Conservation (phyloP, 2,113 vertebrate genomes). For the Pelvicachromis taeniatus region DNA sequence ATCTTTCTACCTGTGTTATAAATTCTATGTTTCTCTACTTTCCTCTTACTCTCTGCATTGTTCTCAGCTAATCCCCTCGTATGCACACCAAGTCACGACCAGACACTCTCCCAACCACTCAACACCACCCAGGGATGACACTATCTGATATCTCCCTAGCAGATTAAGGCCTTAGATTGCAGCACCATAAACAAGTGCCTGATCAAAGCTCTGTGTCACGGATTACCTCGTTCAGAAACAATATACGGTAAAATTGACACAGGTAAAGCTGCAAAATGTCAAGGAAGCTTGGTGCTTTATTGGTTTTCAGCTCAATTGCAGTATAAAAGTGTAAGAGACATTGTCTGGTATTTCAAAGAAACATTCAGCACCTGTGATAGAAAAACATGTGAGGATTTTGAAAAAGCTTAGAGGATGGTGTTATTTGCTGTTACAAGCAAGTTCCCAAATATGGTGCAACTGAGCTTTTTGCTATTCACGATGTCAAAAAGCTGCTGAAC, state of each 20-base stretch:
- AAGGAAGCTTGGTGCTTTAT: constrained; percentile 54
- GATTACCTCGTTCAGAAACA: constrained; percentile 63
- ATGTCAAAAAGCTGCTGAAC: not conserved
- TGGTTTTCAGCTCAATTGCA: constrained; percentile 42
- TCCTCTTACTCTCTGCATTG: constrained; percentile 5
- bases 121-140: constrained; percentile 36
- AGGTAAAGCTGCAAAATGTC: constrained; percentile 63
- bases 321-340: not conserved
- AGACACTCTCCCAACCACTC: constrained; percentile 56
- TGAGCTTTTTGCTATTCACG: not conserved
- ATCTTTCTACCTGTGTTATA: not conserved
- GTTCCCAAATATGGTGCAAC: not conserved
- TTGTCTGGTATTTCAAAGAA: constrained; percentile 22
- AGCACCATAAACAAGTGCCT: constrained; percentile 64
- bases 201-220: constrained; percentile 62
- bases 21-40: constrained; percentile 1
- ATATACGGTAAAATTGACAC: constrained; percentile 44
- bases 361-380: not conserved
- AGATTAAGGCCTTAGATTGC: constrained; percentile 64
- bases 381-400: not conserved
- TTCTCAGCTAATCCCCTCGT: constrained; percentile 58
- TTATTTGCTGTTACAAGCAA: not conserved
- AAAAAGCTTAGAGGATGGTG: not conserved
- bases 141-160: constrained; percentile 34
- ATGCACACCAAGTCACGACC: constrained; percentile 61